Conservation (phyloP, 2,888 invertebrate species). For the Cremastinae sp. region DNA sequence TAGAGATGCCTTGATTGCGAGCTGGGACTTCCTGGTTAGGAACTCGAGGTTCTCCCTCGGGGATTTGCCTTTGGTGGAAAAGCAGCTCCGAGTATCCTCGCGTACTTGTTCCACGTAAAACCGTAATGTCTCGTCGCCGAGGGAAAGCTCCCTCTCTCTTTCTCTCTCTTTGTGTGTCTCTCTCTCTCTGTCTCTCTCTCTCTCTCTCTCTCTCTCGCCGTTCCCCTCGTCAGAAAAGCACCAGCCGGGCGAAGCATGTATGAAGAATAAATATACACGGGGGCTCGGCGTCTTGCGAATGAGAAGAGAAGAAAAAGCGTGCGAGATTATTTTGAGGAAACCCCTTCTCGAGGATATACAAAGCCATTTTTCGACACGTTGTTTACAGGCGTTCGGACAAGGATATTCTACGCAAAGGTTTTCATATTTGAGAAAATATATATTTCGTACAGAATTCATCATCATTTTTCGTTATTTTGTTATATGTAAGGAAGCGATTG, state of each 20-base stretch:
- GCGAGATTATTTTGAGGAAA: background rate
- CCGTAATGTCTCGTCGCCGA: slow-evolving; percentile 22
- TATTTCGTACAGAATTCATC: background rate
- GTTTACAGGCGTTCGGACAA: no score
- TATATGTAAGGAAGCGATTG: no score
- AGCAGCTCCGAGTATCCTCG: slow-evolving; percentile 3
- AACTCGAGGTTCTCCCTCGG: slow-evolving; percentile 44
- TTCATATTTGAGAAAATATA: no score
- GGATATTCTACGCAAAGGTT: no score
- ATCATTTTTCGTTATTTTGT: no score
- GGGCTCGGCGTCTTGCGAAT: slow-evolving; percentile 43
- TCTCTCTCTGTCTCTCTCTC: no score
- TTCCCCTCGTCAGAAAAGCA: background rate
- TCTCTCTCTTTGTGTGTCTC: no score
- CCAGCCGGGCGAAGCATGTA: slow-evolving; percentile 1
- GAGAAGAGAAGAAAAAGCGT: slow-evolving; percentile 8
- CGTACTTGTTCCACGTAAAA: slow-evolving; percentile 25
- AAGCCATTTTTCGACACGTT: background rate
- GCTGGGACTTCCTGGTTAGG: slow-evolving; percentile 51
- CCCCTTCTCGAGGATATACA: background rate
- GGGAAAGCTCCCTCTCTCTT: slow-evolving; percentile 4
- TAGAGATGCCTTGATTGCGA: slow-evolving; percentile 52
- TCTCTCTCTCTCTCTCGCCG: no score
- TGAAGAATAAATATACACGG: slow-evolving; percentile 31
- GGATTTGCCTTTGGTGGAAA: slow-evolving; percentile 43